Conservation (phyloP, 2,888 invertebrate genomes). For the Catocala fraxini region DNA sequence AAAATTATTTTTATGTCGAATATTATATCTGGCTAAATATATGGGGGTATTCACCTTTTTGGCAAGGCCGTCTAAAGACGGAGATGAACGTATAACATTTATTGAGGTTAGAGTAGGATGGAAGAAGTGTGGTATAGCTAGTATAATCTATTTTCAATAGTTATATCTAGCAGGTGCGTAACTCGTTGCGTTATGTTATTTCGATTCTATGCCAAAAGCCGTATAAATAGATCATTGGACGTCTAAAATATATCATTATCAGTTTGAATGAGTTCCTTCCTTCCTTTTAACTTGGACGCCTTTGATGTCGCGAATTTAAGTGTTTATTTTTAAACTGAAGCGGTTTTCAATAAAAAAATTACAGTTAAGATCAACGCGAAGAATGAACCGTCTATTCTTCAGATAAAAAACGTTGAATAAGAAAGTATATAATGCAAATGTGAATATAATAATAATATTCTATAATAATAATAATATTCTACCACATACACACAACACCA, state of each 20-base stretch:
- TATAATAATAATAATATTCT: too few relatives aligned
- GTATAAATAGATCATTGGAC: conserved; percentile 45
- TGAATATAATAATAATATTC: too few relatives aligned
- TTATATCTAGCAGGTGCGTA: conserved; percentile 54
- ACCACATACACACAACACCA: too few relatives aligned
- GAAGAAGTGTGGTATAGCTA: conserved; percentile 45
- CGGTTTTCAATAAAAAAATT: neutral
- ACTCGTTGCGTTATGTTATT: conserved; percentile 51
- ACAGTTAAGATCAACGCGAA: too few relatives aligned
- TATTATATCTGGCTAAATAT: conserved; percentile 40
- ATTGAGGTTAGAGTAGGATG: conserved; percentile 43
- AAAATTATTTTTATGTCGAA: conserved; percentile 52
- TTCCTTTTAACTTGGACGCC: conserved; percentile 17
- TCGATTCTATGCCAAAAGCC: conserved; percentile 55
- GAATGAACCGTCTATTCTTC: neutral
- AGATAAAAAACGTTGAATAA: neutral
- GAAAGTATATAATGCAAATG: too few relatives aligned
- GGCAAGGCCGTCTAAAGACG: conserved; percentile 64
- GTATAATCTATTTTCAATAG: conserved; percentile 46
- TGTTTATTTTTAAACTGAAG: neutral
- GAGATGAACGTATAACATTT: conserved; percentile 39
- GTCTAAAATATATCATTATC: conserved; percentile 40
- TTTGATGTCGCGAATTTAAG: conserved; percentile 34
- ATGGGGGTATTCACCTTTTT: conserved; percentile 67
- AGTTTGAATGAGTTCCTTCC: conserved; percentile 27